Evolutionary conservation across 1,140 invertebrate species (phyloP).

Genomic region (Papilio glaucus): DNA sequence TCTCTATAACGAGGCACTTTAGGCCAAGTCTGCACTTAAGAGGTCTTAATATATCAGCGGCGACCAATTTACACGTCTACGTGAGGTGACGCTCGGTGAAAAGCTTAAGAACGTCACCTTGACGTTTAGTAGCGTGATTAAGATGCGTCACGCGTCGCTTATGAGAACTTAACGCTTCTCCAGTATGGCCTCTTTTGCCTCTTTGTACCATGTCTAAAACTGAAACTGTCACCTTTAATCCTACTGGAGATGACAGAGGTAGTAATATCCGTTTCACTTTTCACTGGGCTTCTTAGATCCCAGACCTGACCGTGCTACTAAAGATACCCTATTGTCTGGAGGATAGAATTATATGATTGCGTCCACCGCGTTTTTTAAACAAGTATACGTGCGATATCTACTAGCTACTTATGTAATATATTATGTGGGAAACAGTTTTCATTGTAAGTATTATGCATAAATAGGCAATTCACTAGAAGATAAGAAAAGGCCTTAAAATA

Average conservation of each 20-base stretch:
- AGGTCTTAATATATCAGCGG: slow-evolving; percentile 33
- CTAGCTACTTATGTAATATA: no score
- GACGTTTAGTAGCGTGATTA: slow-evolving; percentile 11
- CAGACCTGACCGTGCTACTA: no score
- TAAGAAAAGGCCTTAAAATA: no score
- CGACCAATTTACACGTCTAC: slow-evolving; percentile 35
- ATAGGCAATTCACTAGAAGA: no score
- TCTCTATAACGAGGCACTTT: slow-evolving; percentile 32
- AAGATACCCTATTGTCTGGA: no score
- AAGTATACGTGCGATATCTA: no score
- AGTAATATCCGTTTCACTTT: background rate
- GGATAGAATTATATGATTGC: no score
- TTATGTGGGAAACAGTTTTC: no score
- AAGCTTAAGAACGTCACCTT: slow-evolving; percentile 24
- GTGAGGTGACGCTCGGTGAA: slow-evolving; percentile 22
- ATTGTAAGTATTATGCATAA: no score
- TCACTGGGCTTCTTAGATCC: no score
- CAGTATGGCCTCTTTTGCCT: background rate
- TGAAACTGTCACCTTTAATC: background rate
- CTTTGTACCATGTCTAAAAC: background rate
- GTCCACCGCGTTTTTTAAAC: no score
- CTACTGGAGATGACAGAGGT: background rate
- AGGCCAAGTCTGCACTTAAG: slow-evolving; percentile 27
- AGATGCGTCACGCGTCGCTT: slow-evolving; percentile 8
- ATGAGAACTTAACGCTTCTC: background rate